Evolutionary conservation across 2,797 vertebrate genomes (phyloP).

Genomic region (Clangula hyemalis): DNA sequence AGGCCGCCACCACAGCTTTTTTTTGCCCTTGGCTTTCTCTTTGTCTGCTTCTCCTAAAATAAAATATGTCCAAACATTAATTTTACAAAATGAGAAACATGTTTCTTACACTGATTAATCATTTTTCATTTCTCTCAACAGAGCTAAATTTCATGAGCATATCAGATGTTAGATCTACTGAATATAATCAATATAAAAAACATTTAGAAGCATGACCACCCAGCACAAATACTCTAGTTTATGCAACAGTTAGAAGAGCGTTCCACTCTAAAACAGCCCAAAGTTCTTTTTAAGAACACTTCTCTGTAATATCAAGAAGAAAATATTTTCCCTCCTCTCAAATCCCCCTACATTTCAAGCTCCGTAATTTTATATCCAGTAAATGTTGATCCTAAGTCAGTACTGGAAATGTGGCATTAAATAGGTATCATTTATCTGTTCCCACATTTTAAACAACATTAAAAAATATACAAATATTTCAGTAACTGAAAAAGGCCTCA

Average conservation of each 20-base stretch:
- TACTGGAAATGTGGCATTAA: not conserved
- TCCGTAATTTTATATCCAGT: not conserved
- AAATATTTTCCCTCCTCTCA: not conserved
- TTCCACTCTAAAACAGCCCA: not conserved
- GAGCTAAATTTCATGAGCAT: conserved; percentile 52
- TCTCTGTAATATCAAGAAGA: not conserved
- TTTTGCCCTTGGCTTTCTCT: conserved; percentile 99
- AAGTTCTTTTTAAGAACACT: not conserved
- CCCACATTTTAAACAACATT: not conserved
- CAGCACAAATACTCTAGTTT: not conserved
- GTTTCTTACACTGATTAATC: conserved; percentile 75
- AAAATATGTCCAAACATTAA: conserved; percentile 95
- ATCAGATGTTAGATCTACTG: conserved; percentile 53
- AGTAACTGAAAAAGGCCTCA: not conserved
- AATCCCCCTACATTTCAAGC: not conserved
- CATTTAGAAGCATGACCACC: not conserved
- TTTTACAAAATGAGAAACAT: conserved; percentile 81
- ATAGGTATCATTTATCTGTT: not conserved
- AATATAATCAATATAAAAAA: conserved; percentile 7
- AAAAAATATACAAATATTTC: not conserved
- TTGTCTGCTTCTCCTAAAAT: conserved; percentile 99
- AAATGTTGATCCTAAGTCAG: not conserved
- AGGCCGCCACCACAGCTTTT: conserved; percentile 99
- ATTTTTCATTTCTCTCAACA: conserved; percentile 62
- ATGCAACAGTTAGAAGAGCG: conserved; percentile 13